Evolutionary conservation across 2,797 vertebrate species (phyloP).

Genomic region (Parambassis ranga): DNA sequence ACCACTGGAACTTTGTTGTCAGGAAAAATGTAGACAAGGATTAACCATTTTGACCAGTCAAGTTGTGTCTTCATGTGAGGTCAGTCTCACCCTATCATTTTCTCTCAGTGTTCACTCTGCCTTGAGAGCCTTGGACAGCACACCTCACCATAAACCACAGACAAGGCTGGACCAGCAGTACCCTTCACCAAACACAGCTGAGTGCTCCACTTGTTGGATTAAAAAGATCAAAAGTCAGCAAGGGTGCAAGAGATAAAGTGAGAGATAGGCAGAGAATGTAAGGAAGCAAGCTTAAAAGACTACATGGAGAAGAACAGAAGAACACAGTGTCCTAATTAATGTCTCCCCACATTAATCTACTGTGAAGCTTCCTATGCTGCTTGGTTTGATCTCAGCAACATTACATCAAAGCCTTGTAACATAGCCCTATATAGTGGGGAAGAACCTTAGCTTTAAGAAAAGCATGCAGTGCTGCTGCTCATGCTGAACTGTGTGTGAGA

Average conservation of each 20-base stretch:
- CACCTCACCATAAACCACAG: not conserved
- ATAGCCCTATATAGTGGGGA: slow-evolving; percentile 25
- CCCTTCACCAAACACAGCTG: not conserved
- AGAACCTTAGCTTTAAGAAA: slow-evolving; percentile 33
- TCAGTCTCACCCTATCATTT: not conserved
- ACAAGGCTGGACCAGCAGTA: slow-evolving; percentile 14
- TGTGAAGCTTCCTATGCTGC: slow-evolving; percentile 58
- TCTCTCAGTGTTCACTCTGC: slow-evolving; percentile 9
- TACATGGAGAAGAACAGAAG: slow-evolving; percentile 55
- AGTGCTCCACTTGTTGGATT: slow-evolving; percentile 38
- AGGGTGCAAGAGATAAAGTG: too few relatives aligned
- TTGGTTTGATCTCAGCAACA: slow-evolving; percentile 63
- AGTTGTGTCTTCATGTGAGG: not conserved
- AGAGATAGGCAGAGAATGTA: slow-evolving; percentile 17
- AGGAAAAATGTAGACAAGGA: not conserved
- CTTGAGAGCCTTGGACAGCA: slow-evolving; percentile 10
- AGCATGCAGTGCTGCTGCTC: not conserved
- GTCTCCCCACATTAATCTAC: slow-evolving; percentile 66
- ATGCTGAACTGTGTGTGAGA: slow-evolving; percentile 2
- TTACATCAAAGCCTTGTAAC: slow-evolving; percentile 60
- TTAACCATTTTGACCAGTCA: not conserved
- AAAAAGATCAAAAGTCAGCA: slow-evolving; percentile 59
- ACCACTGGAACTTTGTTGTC: not conserved
- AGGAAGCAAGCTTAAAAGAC: slow-evolving; percentile 44
- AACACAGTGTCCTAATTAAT: slow-evolving; percentile 68